A percentile compares a stretch with the other conserved stretches of the same genome.
Conservation (phyloP, 2,888 invertebrate species). For the Anoncus sp. region DNA sequence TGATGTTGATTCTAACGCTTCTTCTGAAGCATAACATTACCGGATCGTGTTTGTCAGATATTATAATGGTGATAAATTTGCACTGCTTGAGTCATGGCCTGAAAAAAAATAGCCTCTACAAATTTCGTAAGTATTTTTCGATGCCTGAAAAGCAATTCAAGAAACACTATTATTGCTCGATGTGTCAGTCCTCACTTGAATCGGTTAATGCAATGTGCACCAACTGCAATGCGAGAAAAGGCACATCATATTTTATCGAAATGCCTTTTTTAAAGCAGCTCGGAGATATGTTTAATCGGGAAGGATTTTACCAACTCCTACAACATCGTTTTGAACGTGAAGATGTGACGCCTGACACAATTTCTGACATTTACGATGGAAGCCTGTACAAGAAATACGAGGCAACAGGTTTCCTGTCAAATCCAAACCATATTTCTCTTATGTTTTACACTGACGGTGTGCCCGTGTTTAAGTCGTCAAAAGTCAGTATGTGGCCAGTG, state of each 20-base stretch:
- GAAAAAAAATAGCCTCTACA: constrained; percentile 52
- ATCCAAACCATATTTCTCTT: constrained; percentile 63
- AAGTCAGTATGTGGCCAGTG: constrained; percentile 57
- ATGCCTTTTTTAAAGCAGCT: constrained; percentile 53
- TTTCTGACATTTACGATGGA: constrained; percentile 60
- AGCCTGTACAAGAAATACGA: constrained; percentile 47
- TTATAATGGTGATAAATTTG: constrained; percentile 59
- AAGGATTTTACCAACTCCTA: constrained; percentile 46
- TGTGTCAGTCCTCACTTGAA: constrained; percentile 38
- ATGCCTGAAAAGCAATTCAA: constrained; percentile 23
- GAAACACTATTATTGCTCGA: constrained; percentile 59
- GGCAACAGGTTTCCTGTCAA: constrained; percentile 50
- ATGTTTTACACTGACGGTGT: constrained; percentile 67
- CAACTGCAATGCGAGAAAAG: constrained; percentile 33
- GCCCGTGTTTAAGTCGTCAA: constrained; percentile 60
- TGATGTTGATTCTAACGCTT: constrained; percentile 58
- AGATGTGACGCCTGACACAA: constrained; percentile 23
- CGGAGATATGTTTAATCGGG: constrained; percentile 50
- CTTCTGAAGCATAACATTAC: constrained; percentile 54
- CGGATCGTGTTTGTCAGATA: constrained; percentile 53
- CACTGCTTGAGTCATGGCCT: constrained; percentile 52
- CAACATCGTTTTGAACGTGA: constrained; percentile 46
- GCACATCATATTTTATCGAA: constrained; percentile 51
- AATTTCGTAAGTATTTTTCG: constrained; percentile 62
- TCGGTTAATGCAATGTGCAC: constrained; percentile 37